A percentile compares a stretch with the other conserved stretches of the same genome.
Evolutionary conservation across 2,797 vertebrate genomes (phyloP).

Genomic region (Dicrostonyx torquatus): DNA sequence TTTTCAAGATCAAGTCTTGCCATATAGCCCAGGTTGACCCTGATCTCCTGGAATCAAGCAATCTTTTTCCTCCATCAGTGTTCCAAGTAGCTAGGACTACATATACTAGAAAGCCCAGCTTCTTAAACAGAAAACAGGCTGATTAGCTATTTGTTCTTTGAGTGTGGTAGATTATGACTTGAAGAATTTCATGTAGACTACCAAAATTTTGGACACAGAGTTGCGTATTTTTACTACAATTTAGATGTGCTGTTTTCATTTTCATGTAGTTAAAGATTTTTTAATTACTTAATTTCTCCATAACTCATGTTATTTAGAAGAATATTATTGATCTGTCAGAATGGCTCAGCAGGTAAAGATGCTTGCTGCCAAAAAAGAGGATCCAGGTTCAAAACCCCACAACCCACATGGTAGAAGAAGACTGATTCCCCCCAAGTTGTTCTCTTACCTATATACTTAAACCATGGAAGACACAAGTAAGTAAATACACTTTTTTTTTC

Average conservation of each 20-base stretch:
- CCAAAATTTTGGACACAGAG: neutral
- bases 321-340: neutral
- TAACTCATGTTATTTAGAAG: neutral
- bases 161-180: neutral
- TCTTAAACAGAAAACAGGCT: neutral
- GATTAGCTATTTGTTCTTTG: neutral
- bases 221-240: neutral
- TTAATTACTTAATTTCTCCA: neutral
- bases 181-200: neutral
- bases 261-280: neutral
- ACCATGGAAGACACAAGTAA: neutral
- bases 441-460: too few species aligned
- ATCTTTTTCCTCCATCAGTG: neutral
- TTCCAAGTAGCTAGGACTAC: neutral
- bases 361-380: neutral
- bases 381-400: neutral
- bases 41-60: neutral
- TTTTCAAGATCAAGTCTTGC: neutral
- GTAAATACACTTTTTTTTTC: neutral
- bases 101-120: neutral
- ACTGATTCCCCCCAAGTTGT: neutral
- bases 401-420: neutral
- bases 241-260: neutral
- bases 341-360: neutral
- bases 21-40: neutral